Evolutionary conservation across 2,113 vertebrate species (phyloP), one percentile per base, ranked within the genome.

Genomic region (Conger conger): DNA sequence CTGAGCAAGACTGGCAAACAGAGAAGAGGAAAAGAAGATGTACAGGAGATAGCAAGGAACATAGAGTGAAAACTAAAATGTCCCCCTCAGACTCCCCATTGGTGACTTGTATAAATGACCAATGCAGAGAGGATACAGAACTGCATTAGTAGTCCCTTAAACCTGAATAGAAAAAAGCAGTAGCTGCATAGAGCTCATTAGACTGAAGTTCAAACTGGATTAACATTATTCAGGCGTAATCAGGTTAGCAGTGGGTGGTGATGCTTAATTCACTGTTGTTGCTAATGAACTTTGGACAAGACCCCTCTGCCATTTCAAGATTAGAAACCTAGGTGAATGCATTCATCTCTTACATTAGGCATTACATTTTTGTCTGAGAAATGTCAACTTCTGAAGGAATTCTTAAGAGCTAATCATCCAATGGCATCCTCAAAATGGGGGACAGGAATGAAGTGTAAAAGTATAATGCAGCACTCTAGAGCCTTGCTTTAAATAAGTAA

Each of bases 191-290:
- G 50, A 37, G 42, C 76, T 81, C 68, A 35, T 86, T 85, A 86
- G 77, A 76, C 68, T 17, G 40, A 60, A 76, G 63, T 77, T 86
- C 38, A 76, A 79, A 88, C 76, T 83, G 86, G 86, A 89, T 89
- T 86, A 85, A 40, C 53, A 38, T 38, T 76, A 86, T 81, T 57
- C 57, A 54, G 50, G 36, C 42, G 84, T 82, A 84, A 88, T 79
- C 57, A 73, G 40, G 81, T 86, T 87, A 73, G 83, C 81, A 27
- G 54, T 37, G 77, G 35, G 4, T 45, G 4, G n/a, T 53, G 16
- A 82, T 45, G 37, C 50, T 81, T 84, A 53, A 6, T 45, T 84
- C 33, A 82, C 38, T 82, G 73, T 83, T 76, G 73, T 37, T 45
- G 68, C 3, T 35, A 54, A 83, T 40, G 17, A 18, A 83, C 76